Conservation (phyloP, 2,888 invertebrate genomes). For the Atherix ibis region DNA sequence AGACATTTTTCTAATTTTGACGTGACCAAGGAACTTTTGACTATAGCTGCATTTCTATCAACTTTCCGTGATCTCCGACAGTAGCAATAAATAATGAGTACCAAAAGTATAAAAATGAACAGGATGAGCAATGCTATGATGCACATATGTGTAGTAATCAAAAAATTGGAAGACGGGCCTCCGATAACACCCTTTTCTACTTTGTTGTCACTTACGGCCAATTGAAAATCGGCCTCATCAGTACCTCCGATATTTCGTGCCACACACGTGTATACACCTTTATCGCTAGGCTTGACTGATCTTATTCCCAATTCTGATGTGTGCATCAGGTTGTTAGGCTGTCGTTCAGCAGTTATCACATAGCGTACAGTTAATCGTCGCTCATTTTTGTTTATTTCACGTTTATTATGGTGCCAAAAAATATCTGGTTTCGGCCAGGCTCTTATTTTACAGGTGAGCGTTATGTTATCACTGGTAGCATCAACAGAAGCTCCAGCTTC, state of each 20-base stretch:
- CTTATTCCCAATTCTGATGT: conserved; percentile 45
- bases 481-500: conserved; percentile 38
- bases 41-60: too few relatives aligned
- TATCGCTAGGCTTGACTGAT: conserved; percentile 44
- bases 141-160: conserved; percentile 27
- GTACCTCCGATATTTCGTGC: conserved; percentile 71
- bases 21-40: conserved; percentile 36
- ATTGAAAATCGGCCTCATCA: conserved; percentile 56
- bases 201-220: conserved; percentile 36
- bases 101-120: conserved; percentile 39
- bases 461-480: conserved; percentile 48
- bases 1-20: conserved; percentile 32
- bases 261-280: conserved; percentile 60
- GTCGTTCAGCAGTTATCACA: too few relatives aligned
- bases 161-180: conserved; percentile 32
- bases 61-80: too few relatives aligned
- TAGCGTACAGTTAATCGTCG: too few relatives aligned
- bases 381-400: too few relatives aligned
- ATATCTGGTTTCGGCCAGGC: too few relatives aligned
- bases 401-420: too few relatives aligned
- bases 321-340: too few relatives aligned
- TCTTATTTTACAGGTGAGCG: conserved; percentile 53
- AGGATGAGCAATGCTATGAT: conserved; percentile 41
- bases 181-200: conserved; percentile 19
- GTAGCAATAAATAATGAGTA: conserved; percentile 35